Evolutionary conservation across 1,140 invertebrate species (phyloP), one percentile per base, ranked within the genome.

Genomic region (Pentalonia nigronervosa): DNA sequence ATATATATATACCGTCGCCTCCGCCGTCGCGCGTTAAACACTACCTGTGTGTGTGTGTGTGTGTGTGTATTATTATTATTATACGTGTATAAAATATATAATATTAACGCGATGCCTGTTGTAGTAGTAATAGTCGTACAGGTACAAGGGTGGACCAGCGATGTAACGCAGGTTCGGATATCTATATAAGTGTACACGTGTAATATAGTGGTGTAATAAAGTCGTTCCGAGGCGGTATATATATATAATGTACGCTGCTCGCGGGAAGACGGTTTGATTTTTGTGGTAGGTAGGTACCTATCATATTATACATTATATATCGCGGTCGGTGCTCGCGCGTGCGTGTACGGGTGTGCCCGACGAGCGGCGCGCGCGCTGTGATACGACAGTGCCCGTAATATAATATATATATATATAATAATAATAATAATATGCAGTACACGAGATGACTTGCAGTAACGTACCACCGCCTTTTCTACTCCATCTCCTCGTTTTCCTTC

Each of bases 361-460:
- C 60, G 30, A 76, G 60, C 60, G 56, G 56, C 56, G 34, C 50
- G 53, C 56, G 48, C 50, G 67, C 67, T 25, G 47, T 14, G 30
- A 48, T 47, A 83, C 76, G 90, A 92, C 90, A 92, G 90, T 83
- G 41, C 25, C 90, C 60, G 2, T 8, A 25, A 30, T 60, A 67
- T 67, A 60, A 60, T 9, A 30, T 30, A 67, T 25, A 25, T 25
- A 8, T 56, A 25, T 56, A 56, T 25, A 53, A 53, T 53, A 53
- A 47, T 47, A 47, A n/a, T 60, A 76, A 20, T 76, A 76, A n/a
- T 76, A 76, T 21, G 34, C 36, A 83, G 41, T 25, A 20, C 50
- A 50, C 90, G 45, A n/a, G 90, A 92, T 92, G 90, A 92, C 90
- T 92, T 92, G 90, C 90, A 48, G 67, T 36, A 91, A 81, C 14